phyloP scores from a whole-genome alignment of 2,113 vertebrate species.

The Reinhardtius hippoglossoides region DNA sequence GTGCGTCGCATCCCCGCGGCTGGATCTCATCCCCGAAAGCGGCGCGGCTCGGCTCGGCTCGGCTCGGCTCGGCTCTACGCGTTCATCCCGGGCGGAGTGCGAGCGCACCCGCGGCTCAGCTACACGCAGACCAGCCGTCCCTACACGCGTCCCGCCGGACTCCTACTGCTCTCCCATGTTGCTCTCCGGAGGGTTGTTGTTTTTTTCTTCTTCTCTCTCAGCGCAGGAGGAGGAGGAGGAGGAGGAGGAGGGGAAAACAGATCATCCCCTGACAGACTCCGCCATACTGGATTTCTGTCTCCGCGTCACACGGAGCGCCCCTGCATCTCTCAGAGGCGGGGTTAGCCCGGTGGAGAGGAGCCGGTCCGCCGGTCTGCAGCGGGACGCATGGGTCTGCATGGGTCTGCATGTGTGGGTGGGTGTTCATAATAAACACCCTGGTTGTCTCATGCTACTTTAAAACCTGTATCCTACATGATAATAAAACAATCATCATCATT shows the following conservation, averaged over 20 bases:
- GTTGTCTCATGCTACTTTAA: too few species aligned
- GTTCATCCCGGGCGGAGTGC: constrained; percentile 8
- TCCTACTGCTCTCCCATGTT: constrained; percentile 51
- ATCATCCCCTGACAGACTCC: constrained; percentile 83
- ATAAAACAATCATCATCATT: background rate
- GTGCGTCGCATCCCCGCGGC: constrained; percentile 64
- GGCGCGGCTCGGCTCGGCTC: constrained; percentile 40
- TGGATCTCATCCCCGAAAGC: constrained; percentile 60
- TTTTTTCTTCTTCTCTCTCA: constrained; percentile 11
- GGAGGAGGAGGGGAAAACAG: constrained; percentile 28
- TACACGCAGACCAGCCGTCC: constrained; percentile 43
- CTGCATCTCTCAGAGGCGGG: constrained; percentile 76
- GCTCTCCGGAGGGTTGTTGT: constrained; percentile 1
- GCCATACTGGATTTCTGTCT: constrained; percentile 84
- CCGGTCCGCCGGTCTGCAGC: background rate
- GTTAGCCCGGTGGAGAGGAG: constrained; percentile 47
- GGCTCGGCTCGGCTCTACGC: constrained; percentile 38
- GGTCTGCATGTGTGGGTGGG: background rate
- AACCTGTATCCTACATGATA: too few species aligned
- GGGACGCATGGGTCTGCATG: background rate
- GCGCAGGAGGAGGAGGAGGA: constrained; percentile 18
- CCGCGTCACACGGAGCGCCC: constrained; percentile 80
- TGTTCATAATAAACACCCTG: background rate
- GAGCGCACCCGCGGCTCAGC: constrained; percentile 60
- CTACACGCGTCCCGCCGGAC: constrained; percentile 45